Conservation (phyloP, 2,888 invertebrate genomes). For the Lamproptera curius region DNA sequence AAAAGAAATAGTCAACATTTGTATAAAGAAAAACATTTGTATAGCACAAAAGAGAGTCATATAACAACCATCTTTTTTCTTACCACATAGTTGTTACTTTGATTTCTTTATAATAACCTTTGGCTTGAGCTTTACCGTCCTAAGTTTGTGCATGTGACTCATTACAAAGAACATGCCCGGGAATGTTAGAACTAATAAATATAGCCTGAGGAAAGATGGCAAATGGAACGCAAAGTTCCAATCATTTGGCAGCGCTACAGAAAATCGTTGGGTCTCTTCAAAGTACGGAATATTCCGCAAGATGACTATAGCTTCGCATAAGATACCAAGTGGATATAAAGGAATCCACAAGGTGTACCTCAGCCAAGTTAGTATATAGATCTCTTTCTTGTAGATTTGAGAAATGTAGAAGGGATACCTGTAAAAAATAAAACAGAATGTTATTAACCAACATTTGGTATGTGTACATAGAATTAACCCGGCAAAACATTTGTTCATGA, state of each 20-base stretch:
- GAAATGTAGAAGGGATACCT: conserved; percentile 96
- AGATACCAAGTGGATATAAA: conserved; percentile 92
- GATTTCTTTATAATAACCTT: conserved; percentile 65
- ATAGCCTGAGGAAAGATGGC: conserved; percentile 86
- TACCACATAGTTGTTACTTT: conserved; percentile 37
- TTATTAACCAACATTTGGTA: neutral
- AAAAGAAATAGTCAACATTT: no score
- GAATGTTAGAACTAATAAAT: conserved; percentile 85
- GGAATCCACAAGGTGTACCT: conserved; percentile 96
- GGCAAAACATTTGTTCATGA: no score
- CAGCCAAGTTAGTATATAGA: conserved; percentile 91
- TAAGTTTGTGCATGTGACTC: conserved; percentile 89
- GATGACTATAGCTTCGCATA: conserved; percentile 90
- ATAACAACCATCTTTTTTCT: no score
- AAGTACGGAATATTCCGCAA: conserved; percentile 92
- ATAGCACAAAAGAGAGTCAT: no score
- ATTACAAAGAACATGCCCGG: conserved; percentile 88
- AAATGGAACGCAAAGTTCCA: conserved; percentile 93
- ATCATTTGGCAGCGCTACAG: conserved; percentile 87
- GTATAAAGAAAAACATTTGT: no score
- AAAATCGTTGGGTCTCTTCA: conserved; percentile 88
- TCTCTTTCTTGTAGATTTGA: conserved; percentile 85
- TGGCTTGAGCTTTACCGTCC: conserved; percentile 82
- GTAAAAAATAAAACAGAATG: conserved; percentile 22
- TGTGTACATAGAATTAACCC: no score